phyloP scores from a whole-genome alignment of 2,797 vertebrate genomes.

The Enteromius anoplus region DNA sequence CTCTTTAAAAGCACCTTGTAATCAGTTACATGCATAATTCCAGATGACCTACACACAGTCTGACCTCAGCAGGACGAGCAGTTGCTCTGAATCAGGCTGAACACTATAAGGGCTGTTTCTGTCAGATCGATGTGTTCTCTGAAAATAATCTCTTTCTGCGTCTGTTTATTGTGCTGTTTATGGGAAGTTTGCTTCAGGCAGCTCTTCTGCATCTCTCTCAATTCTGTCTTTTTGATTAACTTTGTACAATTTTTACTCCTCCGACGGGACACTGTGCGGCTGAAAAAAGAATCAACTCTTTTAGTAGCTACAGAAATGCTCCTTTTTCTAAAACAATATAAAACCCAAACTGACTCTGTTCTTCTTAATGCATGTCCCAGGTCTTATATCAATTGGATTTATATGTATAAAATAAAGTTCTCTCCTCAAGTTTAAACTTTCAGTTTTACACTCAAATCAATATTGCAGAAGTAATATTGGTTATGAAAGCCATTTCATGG shows the following conservation, averaged over 20 bases:
- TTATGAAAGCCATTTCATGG: not conserved
- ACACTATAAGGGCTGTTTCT: not conserved
- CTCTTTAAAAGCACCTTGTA: not conserved
- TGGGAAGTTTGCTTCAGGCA: not conserved
- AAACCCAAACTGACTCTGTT: not conserved
- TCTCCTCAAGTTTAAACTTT: not conserved
- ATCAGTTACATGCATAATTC: not conserved
- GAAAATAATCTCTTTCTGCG: not conserved
- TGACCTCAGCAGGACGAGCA: not conserved
- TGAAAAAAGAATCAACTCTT: not conserved
- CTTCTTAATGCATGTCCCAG: not conserved
- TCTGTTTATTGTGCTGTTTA: constrained; percentile 11
- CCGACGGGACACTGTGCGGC: not conserved
- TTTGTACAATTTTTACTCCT: not conserved
- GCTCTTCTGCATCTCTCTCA: not conserved
- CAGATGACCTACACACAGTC: constrained; percentile 4
- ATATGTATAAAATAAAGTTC: not conserved
- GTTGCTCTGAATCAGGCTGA: not conserved
- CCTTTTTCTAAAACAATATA: not conserved
- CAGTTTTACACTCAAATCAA: not conserved
- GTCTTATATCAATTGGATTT: not conserved
- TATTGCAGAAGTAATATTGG: not conserved
- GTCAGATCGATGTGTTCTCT: not conserved
- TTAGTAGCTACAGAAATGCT: not conserved
- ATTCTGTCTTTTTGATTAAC: not conserved